These are phyloP conservation scores for Trichonephila clavata DNA, from an alignment of 1,140 invertebrate genomes.

Conservation along the genomic window DNA sequence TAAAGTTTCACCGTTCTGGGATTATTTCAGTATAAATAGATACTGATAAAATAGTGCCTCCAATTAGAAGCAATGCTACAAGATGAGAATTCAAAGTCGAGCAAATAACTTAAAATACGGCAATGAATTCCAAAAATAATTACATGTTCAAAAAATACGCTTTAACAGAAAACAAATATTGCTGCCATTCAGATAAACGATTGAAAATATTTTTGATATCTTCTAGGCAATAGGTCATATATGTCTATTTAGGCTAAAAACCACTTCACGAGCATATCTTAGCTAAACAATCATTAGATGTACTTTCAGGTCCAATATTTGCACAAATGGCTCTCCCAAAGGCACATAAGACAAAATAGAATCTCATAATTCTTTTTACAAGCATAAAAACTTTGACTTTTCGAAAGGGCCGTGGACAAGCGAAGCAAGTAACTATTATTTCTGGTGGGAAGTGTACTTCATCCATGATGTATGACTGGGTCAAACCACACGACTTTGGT, in stretches of 20 bases:
- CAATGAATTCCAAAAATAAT: too few species aligned
- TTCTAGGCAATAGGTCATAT: background rate
- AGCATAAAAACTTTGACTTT: conserved; percentile 31
- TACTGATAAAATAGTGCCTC: too few species aligned
- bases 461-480: conserved; percentile 46
- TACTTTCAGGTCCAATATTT: background rate
- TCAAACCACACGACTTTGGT: background rate
- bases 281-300: background rate
- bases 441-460: conserved; percentile 19
- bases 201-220: background rate
- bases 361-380: background rate
- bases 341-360: background rate
- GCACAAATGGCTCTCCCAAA: background rate
- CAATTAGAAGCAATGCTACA: too few species aligned
- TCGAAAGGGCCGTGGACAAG: background rate
- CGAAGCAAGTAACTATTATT: conserved; percentile 1
- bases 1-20: too few species aligned
- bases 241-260: background rate
- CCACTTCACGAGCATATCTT: background rate
- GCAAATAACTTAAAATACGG: too few species aligned
- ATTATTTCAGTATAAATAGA: too few species aligned
- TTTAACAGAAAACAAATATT: background rate
- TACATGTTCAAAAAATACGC: background rate
- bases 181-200: background rate
- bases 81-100: too few species aligned